phyloP scores from a whole-genome alignment of 2,113 vertebrate genomes.

The Callorhinus ursinus region DNA sequence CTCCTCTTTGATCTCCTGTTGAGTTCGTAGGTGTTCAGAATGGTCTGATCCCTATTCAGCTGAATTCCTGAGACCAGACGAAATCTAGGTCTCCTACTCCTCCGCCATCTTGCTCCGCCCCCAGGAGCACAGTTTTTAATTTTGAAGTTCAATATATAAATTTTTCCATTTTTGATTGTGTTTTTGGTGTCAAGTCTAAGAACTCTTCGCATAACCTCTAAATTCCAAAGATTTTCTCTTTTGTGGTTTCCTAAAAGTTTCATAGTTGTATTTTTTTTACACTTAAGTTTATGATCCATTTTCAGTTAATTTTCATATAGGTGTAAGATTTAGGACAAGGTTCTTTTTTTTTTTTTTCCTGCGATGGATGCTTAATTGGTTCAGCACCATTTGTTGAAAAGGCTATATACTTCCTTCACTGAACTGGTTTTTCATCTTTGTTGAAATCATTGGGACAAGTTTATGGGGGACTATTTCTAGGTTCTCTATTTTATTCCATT shows the following conservation, averaged over 20 bases:
- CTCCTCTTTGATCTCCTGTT: too few species aligned
- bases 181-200: slow-evolving; percentile 5
- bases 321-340: neutral
- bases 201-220: neutral
- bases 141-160: neutral
- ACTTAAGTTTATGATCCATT: neutral
- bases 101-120: too few species aligned
- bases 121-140: neutral
- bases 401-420: neutral
- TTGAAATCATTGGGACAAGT: neutral
- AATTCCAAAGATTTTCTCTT: neutral
- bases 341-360: neutral
- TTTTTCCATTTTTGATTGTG: neutral
- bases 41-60: too few species aligned
- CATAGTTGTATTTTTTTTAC: neutral
- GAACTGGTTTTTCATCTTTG: neutral
- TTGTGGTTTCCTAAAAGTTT: neutral
- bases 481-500: neutral
- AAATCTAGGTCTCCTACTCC: too few species aligned
- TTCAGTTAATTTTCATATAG: neutral
- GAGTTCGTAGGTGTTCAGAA: too few species aligned
- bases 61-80: too few species aligned
- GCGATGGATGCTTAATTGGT: neutral
- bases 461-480: neutral
- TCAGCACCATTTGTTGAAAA: neutral